phyloP scores from a whole-genome alignment of 2,113 vertebrate species.

The Setophaga petechia region DNA sequence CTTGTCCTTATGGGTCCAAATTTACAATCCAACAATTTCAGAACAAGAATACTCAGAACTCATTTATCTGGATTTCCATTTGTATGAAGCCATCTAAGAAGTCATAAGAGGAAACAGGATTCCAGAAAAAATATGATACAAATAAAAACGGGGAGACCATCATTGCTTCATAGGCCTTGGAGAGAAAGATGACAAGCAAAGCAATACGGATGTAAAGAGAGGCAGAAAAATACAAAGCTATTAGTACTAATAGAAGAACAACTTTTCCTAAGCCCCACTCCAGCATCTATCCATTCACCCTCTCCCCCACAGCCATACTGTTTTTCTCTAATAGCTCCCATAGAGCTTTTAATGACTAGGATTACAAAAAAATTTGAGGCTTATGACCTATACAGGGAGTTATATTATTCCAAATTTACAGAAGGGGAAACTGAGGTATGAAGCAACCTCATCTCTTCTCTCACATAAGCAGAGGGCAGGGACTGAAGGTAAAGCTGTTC shows the following conservation, averaged over 20 bases:
- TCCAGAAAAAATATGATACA: neutral
- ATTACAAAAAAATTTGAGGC: neutral
- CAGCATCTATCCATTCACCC: neutral
- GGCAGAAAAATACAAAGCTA: neutral
- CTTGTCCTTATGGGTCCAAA: neutral
- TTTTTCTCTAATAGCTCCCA: neutral
- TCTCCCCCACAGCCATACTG: neutral
- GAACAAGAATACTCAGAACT: neutral
- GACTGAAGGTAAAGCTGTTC: neutral
- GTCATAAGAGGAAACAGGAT: neutral
- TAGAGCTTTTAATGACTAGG: neutral
- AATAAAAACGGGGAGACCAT: neutral
- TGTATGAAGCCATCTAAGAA: neutral
- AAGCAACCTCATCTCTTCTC: neutral
- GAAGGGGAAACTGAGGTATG: neutral
- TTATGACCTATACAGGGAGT: neutral
- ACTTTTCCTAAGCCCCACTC: neutral
- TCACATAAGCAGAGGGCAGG: neutral
- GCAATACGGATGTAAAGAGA: neutral
- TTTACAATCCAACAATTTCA: neutral
- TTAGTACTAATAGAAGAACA: neutral
- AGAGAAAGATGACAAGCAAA: neutral
- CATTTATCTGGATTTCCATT: neutral
- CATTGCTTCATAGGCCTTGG: neutral
- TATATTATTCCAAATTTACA: neutral